Percentiles rank a stretch among this genome's conserved stretches.
Conservation (phyloP, 2,113 vertebrate genomes). For the Lipophrys pholis region DNA sequence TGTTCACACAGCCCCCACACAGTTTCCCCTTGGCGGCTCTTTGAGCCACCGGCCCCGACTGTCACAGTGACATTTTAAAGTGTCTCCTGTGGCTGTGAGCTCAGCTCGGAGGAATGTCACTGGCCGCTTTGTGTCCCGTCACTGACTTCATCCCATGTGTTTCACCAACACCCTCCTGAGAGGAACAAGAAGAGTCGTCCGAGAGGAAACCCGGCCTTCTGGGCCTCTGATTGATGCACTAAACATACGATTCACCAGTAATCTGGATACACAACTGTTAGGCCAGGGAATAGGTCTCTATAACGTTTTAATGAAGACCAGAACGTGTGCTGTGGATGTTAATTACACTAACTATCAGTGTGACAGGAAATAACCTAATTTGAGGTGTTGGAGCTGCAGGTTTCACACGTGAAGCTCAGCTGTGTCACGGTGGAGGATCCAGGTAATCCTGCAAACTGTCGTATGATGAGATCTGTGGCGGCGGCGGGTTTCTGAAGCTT, state of each 20-base stretch:
- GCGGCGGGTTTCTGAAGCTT: too few relatives aligned
- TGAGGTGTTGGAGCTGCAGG: too few relatives aligned
- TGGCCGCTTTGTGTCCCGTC: conserved; percentile 69
- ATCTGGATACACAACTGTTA: conserved; percentile 28
- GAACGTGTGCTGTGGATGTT: not conserved
- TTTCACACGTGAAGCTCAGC: too few relatives aligned
- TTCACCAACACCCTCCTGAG: conserved; percentile 72
- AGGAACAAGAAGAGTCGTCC: conserved; percentile 65
- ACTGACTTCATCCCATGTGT: conserved; percentile 70
- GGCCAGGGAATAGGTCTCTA: conserved; percentile 15
- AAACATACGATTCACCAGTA: conserved; percentile 36
- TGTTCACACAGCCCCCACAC: conserved; percentile 59
- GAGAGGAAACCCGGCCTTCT: conserved; percentile 57
- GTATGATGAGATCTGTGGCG: too few relatives aligned
- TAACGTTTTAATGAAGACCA: not conserved
- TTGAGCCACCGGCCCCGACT: conserved; percentile 18
- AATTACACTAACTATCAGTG: too few relatives aligned
- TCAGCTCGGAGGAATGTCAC: conserved; percentile 74
- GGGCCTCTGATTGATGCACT: conserved; percentile 51
- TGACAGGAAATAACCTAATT: too few relatives aligned
- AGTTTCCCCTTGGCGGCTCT: conserved; percentile 30
- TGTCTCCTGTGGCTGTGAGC: conserved; percentile 73
- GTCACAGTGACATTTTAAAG: conserved; percentile 68
- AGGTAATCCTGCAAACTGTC: too few relatives aligned
- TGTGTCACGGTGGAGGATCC: too few relatives aligned